phyloP scores from a whole-genome alignment of 2,797 vertebrate species.

The Pygocentrus nattereri region DNA sequence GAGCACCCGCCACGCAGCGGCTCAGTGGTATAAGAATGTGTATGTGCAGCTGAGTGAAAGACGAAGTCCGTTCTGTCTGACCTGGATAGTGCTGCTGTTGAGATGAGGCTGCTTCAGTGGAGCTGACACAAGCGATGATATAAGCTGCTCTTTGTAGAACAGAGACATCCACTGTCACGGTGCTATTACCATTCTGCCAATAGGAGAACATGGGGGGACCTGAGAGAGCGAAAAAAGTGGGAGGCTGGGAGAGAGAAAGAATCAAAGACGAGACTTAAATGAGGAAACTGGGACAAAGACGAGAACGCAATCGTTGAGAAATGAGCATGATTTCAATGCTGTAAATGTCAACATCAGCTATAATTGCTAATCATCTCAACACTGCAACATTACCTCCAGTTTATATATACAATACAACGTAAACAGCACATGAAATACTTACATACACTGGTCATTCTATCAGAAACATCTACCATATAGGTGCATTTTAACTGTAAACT shows the following conservation, averaged over 20 bases:
- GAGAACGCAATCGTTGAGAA: neutral
- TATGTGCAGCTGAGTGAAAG: neutral
- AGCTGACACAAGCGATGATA: slow-evolving; percentile 31
- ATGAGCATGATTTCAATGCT: neutral
- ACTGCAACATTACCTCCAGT: too few relatives aligned
- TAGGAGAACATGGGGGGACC: neutral
- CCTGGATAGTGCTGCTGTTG: neutral
- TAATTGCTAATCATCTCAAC: too few relatives aligned
- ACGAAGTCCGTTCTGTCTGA: slow-evolving; percentile 18
- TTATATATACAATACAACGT: too few relatives aligned
- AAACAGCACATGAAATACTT: too few relatives aligned
- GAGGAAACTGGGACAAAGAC: neutral
- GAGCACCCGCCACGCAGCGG: neutral
- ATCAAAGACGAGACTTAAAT: neutral
- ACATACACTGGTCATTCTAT: too few relatives aligned
- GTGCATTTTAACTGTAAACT: too few relatives aligned
- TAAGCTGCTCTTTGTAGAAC: slow-evolving; percentile 12
- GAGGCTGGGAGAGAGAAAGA: neutral
- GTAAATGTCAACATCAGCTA: neutral
- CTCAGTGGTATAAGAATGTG: neutral
- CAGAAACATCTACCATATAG: too few relatives aligned
- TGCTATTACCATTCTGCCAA: slow-evolving; percentile 42
- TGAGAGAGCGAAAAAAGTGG: neutral
- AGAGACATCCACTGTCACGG: slow-evolving; percentile 29
- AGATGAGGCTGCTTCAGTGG: neutral